Evolutionary conservation across 2,113 vertebrate species (phyloP), one percentile per base, ranked within the genome.

Genomic region (Erythrocercus mccallii): DNA sequence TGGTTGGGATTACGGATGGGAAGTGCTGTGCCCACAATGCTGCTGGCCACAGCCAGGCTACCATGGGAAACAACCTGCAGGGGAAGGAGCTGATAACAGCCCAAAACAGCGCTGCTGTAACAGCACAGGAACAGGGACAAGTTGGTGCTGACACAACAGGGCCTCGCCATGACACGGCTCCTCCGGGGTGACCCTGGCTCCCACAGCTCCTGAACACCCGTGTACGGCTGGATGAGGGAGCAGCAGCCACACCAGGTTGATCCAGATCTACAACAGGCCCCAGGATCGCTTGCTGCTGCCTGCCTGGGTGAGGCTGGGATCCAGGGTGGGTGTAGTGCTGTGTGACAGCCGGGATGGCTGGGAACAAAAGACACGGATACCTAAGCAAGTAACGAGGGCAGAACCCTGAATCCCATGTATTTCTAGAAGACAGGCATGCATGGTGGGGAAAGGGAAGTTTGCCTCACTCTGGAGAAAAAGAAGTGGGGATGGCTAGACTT

Each of bases 131-230:
- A 76, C 12, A 0, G 4, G 28, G 71, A 65, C 69, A 25, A 44
- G 40, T 13, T 3, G 68, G 17, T 45, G 60, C 81, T 76, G 87
- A 61, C n/a, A 8, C 44, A 35, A 17, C 15, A 45, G 73, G 53
- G 40, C 53, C 58, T 35, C 0, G 0, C 20, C 65, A 16, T 0
- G 2, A n/a, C 45, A 16, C 0, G 0, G 27, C 92, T n/a, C 37
- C 20, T 66, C 38, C 6, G 1, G 12, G 57, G 57, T 25, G n/a
- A 35, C 57, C 87, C 68, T 35, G 54, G 42, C 81, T 73, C 74
- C 38, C 14, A 25, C 1, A 1, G 88, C 70, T 82, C 81, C 3
- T 0, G 20, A 72, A 40, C 18, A 56, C 22, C 61, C 25, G 3
- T 9, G 76, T 6, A 17, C 47, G 81, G 70, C 58, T 10, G 2